Evolutionary conservation across 30 jellyfish, hydroid and myxozoan genomes (phyloP), one percentile per base, ranked within the genome.

Genomic region (Calvadosia cruxmelitensis): DNA sequence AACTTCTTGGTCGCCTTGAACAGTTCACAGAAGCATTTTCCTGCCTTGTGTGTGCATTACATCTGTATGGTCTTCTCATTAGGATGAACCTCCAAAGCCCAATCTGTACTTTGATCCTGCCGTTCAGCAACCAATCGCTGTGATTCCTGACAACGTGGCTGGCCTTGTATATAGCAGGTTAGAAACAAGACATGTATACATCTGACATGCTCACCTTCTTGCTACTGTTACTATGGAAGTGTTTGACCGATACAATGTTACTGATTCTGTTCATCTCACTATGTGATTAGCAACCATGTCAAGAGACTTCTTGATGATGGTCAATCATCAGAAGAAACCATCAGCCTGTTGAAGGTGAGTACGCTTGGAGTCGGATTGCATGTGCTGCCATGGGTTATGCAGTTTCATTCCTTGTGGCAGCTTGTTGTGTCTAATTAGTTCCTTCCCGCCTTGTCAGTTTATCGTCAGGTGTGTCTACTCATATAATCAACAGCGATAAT

Each of bases 81-180:
- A 13, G 31, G 25, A n/a, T 53, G 27, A 13, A 53, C 31, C 27
- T 25, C 87, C 93, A 30, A 89, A 89, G 70, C 79, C 93, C 29
- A 89, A 89, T 66, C 92, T 81, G 26, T 89, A 57, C 71, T 78
- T 49, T 31, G 98, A 89, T 57, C 34, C 53, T 31, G 31, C 81
- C 36, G 70, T 78, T 15, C 82, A 74, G 20, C 74, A 71, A 13
- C 98, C 98, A 1, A 82, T 89, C 31, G 81, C 81, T 94, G 95
- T 85, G 31, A 89, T 89, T 10, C 98, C 98, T 16, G 92, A 78
- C 29, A 94, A 89, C 68, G 98, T 89, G 15, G 95, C 81, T 74
- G 95, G 98, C 42, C 63, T 89, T 16, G 81, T 89, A 5, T 89
- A 89, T 84, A 89, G 94, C 2, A 89, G 98, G 98, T 81, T 62